Percentiles rank a stretch among this genome's conserved stretches.
These are phyloP conservation scores for Pantherophis guttatus DNA, from an alignment of 2,113 vertebrate species.

Conservation along the genomic window DNA sequence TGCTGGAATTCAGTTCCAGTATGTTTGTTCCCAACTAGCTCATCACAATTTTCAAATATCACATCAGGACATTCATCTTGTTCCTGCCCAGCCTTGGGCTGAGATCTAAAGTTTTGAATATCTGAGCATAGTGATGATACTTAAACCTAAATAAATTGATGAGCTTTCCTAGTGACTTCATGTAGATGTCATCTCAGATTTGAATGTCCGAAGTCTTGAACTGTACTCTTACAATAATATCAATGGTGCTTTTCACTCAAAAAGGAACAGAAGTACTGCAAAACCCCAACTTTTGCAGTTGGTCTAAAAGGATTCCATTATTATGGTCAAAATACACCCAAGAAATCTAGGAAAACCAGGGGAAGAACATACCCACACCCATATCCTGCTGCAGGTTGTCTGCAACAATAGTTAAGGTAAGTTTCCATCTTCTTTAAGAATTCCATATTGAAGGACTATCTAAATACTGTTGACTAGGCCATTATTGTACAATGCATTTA, in stretches of 20 bases:
- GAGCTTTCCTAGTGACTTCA: not conserved
- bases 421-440: not conserved
- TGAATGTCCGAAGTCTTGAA: not conserved
- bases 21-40: not conserved
- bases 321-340: not conserved
- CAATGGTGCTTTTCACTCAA: not conserved
- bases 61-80: not conserved
- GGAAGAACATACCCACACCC: not conserved
- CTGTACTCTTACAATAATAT: not conserved
- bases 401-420: not conserved
- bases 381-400: not conserved
- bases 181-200: not conserved
- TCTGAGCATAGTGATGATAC: not conserved
- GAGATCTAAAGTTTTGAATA: not conserved
- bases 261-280: not conserved
- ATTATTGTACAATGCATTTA: not conserved
- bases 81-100: not conserved
- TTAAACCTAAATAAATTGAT: not conserved
- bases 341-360: not conserved
- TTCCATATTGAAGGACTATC: not conserved
- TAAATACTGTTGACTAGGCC: rapidly evolving
- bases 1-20: not conserved
- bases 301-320: not conserved
- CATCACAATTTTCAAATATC: not conserved
- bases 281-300: not conserved